Evolutionary conservation across 2,113 vertebrate species (phyloP), one percentile per base, ranked within the genome.

Genomic region (Myotis brandtii): DNA sequence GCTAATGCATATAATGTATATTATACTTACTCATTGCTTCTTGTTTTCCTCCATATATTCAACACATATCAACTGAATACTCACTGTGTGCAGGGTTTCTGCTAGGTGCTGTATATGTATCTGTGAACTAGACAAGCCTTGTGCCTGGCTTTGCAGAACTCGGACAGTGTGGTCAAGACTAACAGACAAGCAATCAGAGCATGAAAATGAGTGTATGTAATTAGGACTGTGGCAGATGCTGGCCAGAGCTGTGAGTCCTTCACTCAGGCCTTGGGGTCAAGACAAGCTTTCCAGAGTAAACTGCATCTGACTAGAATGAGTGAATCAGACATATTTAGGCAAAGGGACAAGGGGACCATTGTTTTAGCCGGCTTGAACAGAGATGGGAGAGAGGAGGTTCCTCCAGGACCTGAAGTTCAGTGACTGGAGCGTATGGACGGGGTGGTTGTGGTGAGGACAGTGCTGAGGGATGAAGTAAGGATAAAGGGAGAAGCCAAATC

Each of bases 281-380:
- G 21, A 87, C 18, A 67, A 17, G 8, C 32, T 89, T 77, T 67
- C 59, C 75, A 70, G 69, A 80, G 84, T 40, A 67, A 93, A 87
- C 20, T 16, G 17, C 3, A 17, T 87, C 23, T 18, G 30, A 13
- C 5, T 87, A 37, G 34, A 46, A 34, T 30, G 32, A 92, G 16
- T 75, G 32, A 91, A 48, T 64, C 25, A 89, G 72, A 85, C n/a
- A n/a, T 76, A 77, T 48, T 59, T 73, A 91, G 30, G 12, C 13
- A 32, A 32, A 81, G 82, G 73, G 4, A 9, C 20, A 76, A n/a
- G 21, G 2, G 17, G 27, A 13, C 32, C 27, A 32, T 56, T 59
- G 30, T 93, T 84, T 62, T 12, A 59, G 34, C 30, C 18, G 13
- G 11, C 37, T 10, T 67, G 30, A 72, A 32, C 25, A 77, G 37